phyloP scores from a whole-genome alignment of 2,113 vertebrate species.

The Osmerus eperlanus region DNA sequence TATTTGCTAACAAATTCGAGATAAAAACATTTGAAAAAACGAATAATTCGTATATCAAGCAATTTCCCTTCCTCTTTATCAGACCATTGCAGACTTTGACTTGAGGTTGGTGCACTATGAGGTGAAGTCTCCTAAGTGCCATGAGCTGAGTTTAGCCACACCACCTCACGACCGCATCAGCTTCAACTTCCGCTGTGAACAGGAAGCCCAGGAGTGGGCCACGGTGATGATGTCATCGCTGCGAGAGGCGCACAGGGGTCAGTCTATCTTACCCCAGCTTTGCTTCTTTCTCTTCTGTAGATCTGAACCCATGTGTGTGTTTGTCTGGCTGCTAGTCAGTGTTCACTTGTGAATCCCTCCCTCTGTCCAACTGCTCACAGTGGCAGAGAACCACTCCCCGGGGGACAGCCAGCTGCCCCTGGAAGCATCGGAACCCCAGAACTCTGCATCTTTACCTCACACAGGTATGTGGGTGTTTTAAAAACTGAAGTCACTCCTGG shows the following conservation, averaged over 20 bases:
- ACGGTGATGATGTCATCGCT: conserved; percentile 81
- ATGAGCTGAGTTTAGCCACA: conserved; percentile 68
- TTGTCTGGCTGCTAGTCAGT: neutral
- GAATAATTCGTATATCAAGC: neutral
- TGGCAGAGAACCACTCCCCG: conserved; percentile 56
- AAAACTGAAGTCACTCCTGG: no score
- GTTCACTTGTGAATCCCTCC: neutral
- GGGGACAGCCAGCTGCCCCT: conserved; percentile 36
- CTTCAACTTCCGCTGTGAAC: conserved; percentile 79
- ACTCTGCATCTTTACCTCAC: conserved; percentile 54
- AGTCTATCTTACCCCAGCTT: conserved; percentile 5
- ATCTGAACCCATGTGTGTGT: neutral
- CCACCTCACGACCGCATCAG: conserved; percentile 67
- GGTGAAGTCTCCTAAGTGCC: conserved; percentile 69
- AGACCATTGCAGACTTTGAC: conserved; percentile 78
- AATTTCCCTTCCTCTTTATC: neutral
- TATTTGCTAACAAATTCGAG: no score
- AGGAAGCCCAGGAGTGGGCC: conserved; percentile 83
- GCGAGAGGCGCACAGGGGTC: conserved; percentile 78
- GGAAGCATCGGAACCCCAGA: conserved; percentile 42
- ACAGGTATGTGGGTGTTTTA: conserved; percentile 46
- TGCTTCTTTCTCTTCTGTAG: neutral
- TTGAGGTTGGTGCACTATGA: conserved; percentile 74
- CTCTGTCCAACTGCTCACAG: conserved; percentile 27
- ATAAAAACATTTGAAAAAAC: no score